These are phyloP conservation scores for Salticus scenicus DNA, from an alignment of 2,888 invertebrate genomes.

Conservation along the genomic window DNA sequence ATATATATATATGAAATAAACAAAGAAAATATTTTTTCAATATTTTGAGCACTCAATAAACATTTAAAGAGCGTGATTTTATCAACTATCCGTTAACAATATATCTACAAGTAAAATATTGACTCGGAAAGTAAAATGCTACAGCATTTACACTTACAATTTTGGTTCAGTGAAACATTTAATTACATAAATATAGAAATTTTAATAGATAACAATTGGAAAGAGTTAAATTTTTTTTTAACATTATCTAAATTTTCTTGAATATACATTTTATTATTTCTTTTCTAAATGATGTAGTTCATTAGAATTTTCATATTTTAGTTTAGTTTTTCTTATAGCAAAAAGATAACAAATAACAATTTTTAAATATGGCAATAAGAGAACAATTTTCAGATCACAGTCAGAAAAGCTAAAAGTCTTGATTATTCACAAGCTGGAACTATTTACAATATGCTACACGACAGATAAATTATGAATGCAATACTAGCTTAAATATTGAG, in stretches of 20 bases:
- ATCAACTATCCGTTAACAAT: too few relatives aligned
- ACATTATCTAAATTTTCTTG: neutral
- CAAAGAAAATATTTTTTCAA: too few relatives aligned
- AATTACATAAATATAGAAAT: neutral
- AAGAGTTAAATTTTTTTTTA: neutral
- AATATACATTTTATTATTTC: neutral
- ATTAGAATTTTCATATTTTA: too few relatives aligned
- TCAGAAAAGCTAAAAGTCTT: slow-evolving; percentile 10
- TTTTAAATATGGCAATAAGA: slow-evolving; percentile 29
- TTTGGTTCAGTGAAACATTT: too few relatives aligned
- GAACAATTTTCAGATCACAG: slow-evolving; percentile 40
- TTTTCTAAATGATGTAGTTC: neutral
- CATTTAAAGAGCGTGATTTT: too few relatives aligned
- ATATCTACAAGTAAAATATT: too few relatives aligned
- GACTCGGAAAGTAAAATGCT: too few relatives aligned
- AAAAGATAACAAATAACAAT: slow-evolving; percentile 38
- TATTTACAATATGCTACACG: neutral
- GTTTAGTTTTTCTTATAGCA: neutral
- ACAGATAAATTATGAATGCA: neutral
- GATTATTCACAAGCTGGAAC: neutral
- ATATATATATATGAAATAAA: too few relatives aligned
- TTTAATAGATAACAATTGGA: neutral
- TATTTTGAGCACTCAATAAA: too few relatives aligned
- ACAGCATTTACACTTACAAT: too few relatives aligned
- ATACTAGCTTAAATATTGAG: neutral